Conservation (phyloP, 2,113 vertebrate genomes). For the Isurus oxyrinchus region DNA sequence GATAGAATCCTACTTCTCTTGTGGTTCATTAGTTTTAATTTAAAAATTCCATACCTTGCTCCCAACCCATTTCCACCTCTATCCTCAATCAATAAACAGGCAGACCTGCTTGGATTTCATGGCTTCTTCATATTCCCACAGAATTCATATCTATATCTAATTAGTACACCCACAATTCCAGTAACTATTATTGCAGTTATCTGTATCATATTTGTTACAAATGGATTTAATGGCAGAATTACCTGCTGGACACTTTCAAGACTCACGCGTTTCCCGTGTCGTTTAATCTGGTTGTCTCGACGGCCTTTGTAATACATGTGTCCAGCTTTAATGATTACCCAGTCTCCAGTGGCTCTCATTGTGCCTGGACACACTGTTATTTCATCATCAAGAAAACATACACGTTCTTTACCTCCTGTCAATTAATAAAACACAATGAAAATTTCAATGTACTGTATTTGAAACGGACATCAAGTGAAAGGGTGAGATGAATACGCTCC, state of each 20-base stretch:
- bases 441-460: background rate
- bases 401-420: slow-evolving; percentile 74
- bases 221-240: background rate
- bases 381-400: slow-evolving; percentile 83
- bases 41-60: background rate
- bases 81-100: background rate
- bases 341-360: slow-evolving; percentile 86
- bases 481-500: background rate
- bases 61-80: background rate
- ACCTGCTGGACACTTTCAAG: slow-evolving; percentile 76
- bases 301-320: slow-evolving; percentile 76
- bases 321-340: slow-evolving; percentile 60
- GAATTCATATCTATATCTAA: background rate
- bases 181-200: background rate
- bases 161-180: background rate
- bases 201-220: background rate
- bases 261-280: slow-evolving; percentile 77
- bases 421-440: slow-evolving; percentile 39
- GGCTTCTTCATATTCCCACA: background rate
- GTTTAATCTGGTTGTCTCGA: slow-evolving; percentile 82
- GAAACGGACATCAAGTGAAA: background rate
- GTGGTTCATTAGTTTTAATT: background rate
- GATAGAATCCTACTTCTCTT: background rate
- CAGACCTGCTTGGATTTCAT: background rate
- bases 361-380: slow-evolving; percentile 56